Percentiles rank a stretch among this genome's conserved stretches.
Evolutionary conservation across 2,113 vertebrate genomes (phyloP).

Genomic region (Phylloscopus trochilus): DNA sequence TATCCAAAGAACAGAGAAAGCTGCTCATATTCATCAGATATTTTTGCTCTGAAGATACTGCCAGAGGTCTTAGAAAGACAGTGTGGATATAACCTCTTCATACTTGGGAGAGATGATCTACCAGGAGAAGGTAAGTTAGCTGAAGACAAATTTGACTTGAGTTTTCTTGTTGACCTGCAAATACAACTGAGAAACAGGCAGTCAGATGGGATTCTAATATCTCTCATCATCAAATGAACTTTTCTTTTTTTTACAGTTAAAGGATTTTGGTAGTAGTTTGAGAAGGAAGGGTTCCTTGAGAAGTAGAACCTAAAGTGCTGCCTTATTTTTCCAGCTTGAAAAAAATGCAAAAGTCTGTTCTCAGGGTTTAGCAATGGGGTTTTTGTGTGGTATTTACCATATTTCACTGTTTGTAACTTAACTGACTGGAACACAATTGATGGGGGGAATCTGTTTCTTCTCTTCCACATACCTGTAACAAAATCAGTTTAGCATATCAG

Average conservation of each 20-base stretch:
- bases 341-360: neutral
- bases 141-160: neutral
- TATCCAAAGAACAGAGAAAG: constrained; percentile 75
- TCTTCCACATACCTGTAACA: neutral
- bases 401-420: neutral
- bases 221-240: neutral
- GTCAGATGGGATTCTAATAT: neutral
- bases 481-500: neutral
- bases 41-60: constrained; percentile 82
- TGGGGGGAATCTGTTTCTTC: neutral
- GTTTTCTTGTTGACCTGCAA: neutral
- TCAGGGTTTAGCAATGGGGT: neutral
- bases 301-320: neutral
- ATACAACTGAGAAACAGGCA: neutral
- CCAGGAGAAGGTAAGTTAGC: constrained; percentile 82
- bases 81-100: constrained; percentile 89
- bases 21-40: constrained; percentile 54
- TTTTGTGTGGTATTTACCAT: neutral
- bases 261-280: neutral
- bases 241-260: neutral
- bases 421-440: neutral
- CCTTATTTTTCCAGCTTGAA: neutral
- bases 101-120: constrained; percentile 83
- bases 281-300: neutral
- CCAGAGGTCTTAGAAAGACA: constrained; percentile 86